Percentiles rank a stretch among this genome's conserved stretches.
Evolutionary conservation across 2,797 vertebrate species (phyloP).

Genomic region (Diceros bicornis): DNA sequence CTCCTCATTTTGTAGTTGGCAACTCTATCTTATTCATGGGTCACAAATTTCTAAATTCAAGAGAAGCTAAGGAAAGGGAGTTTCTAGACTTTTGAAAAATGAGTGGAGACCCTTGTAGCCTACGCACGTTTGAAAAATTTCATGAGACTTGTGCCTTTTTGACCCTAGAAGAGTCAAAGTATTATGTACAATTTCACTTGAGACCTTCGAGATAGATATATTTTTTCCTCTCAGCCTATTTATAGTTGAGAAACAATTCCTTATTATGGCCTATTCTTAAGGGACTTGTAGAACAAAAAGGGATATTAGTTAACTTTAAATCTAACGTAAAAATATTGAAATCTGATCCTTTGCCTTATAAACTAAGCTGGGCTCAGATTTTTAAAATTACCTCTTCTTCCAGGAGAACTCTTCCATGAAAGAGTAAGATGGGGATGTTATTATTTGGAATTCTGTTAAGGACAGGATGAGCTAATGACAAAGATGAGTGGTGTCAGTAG

Average conservation of each 20-base stretch:
- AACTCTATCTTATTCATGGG: neutral
- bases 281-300: slow-evolving; percentile 62
- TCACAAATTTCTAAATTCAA: slow-evolving; percentile 28
- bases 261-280: slow-evolving; percentile 50
- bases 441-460: slow-evolving; percentile 46
- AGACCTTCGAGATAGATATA: neutral
- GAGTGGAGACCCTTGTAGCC: neutral
- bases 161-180: slow-evolving; percentile 2
- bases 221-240: slow-evolving; percentile 26
- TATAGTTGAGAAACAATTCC: slow-evolving; percentile 66
- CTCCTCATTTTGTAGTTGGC: slow-evolving; percentile 9
- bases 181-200: slow-evolving; percentile 15
- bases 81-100: slow-evolving; percentile 33
- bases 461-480: slow-evolving; percentile 33
- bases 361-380: slow-evolving; percentile 48
- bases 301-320: slow-evolving; percentile 69
- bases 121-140: slow-evolving; percentile 36
- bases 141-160: slow-evolving; percentile 2
- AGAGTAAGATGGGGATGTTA: neutral
- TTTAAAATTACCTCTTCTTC: slow-evolving; percentile 49
- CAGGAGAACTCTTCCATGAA: slow-evolving; percentile 11
- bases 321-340: slow-evolving; percentile 71
- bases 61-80: neutral
- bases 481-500: slow-evolving; percentile 9
- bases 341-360: slow-evolving; percentile 59